Conservation (phyloP, 2,888 invertebrate genomes). For the Rambutsinella grinnellia region DNA sequence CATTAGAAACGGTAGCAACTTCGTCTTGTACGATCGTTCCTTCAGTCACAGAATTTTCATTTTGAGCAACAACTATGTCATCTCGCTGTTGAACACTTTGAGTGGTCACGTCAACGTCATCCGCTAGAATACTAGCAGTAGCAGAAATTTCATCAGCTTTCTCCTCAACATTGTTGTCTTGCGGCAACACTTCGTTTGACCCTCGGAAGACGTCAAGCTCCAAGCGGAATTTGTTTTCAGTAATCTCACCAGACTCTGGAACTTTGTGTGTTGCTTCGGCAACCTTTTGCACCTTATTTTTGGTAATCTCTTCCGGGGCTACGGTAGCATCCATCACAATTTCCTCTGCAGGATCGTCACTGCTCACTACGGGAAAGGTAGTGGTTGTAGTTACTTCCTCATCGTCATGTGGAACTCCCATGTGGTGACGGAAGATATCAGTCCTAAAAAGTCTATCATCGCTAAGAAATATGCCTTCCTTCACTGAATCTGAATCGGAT, state of each 20-base stretch:
- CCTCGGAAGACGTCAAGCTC: conserved; percentile 41
- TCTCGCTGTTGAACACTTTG: too few relatives aligned
- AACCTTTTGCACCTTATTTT: conserved; percentile 52
- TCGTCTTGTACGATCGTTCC: too few relatives aligned
- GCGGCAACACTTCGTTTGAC: conserved; percentile 29
- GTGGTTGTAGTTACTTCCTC: background rate
- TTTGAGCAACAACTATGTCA: too few relatives aligned
- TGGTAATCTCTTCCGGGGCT: background rate
- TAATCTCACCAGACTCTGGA: conserved; percentile 13
- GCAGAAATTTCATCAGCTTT: background rate
- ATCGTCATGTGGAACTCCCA: conserved; percentile 20
- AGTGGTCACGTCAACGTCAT: too few relatives aligned
- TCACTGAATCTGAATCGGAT: background rate
- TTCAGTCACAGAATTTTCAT: too few relatives aligned
- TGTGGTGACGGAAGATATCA: conserved; percentile 8
- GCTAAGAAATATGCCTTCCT: background rate
- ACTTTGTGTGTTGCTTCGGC: conserved; percentile 6
- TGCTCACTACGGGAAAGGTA: background rate
- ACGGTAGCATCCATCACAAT: background rate
- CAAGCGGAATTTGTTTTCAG: conserved; percentile 51
- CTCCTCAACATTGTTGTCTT: background rate
- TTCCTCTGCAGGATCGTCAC: background rate
- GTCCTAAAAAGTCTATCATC: background rate
- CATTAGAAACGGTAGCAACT: too few relatives aligned
- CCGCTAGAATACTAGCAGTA: too few relatives aligned